phyloP scores from a whole-genome alignment of 2,797 vertebrate genomes.

The Lindbergichthys nudifrons region DNA sequence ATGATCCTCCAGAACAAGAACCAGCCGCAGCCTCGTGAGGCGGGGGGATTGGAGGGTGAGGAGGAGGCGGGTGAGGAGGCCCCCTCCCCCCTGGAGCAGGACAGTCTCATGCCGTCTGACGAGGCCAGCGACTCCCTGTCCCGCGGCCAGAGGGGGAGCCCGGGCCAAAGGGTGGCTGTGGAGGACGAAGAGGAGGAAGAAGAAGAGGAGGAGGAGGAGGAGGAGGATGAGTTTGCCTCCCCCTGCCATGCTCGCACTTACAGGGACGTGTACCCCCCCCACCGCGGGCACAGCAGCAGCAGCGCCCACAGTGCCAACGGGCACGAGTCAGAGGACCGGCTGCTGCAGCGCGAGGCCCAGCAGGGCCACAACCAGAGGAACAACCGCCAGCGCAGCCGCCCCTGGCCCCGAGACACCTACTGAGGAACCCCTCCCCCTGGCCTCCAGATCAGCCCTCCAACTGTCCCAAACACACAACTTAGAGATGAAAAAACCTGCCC shows the following conservation, averaged over 20 bases:
- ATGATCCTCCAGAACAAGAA: constrained; percentile 83
- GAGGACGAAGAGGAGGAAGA: constrained; percentile 84
- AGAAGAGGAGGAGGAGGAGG: constrained; percentile 71
- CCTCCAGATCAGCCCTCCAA: constrained; percentile 38
- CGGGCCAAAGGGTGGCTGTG: constrained; percentile 85
- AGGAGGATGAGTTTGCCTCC: constrained; percentile 80
- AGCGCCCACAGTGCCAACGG: constrained; percentile 89
- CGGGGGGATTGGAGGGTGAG: constrained; percentile 72
- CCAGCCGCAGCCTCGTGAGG: constrained; percentile 81
- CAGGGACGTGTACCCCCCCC: constrained; percentile 92
- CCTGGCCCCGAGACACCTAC: constrained; percentile 96
- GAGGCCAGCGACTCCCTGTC: constrained; percentile 93
- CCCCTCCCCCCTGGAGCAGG: constrained; percentile 92
- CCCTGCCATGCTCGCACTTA: constrained; percentile 85
- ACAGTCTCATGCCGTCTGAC: constrained; percentile 96
- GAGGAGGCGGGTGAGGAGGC: constrained; percentile 85
- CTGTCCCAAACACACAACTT: constrained; percentile 27
- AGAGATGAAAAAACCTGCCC: constrained; percentile 10
- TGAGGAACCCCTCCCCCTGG: constrained; percentile 70
- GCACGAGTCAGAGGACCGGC: constrained; percentile 90
- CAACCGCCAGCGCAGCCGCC: constrained; percentile 93
- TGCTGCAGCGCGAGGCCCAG: constrained; percentile 89
- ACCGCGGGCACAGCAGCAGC: constrained; percentile 87
- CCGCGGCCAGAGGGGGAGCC: constrained; percentile 87
- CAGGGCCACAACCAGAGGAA: constrained; percentile 92